A percentile compares a stretch with the other conserved stretches of the same genome.
These are phyloP conservation scores for Mythimna vitellina DNA, from an alignment of 2,888 invertebrate genomes.

Conservation along the genomic window DNA sequence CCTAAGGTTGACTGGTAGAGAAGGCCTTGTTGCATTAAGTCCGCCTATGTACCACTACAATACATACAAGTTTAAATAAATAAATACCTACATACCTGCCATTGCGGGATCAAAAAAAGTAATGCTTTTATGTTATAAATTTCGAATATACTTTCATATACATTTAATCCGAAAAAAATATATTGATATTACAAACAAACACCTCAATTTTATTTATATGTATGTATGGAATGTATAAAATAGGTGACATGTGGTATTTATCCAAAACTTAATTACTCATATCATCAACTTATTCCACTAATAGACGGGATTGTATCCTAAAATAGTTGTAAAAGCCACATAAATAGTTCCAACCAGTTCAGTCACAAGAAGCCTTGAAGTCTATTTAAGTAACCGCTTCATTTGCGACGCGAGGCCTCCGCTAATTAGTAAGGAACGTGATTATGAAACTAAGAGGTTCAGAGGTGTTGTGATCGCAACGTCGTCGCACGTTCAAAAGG, in stretches of 20 bases:
- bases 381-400: conserved; percentile 45
- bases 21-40: no score
- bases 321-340: conserved; percentile 19
- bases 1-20: no score
- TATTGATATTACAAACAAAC: no score
- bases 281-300: conserved; percentile 4
- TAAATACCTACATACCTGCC: no score
- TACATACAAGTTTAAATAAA: no score
- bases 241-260: neutral
- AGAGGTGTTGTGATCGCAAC: conserved; percentile 23
- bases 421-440: conserved; percentile 64
- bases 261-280: neutral
- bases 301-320: neutral
- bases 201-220: no score
- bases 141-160: no score
- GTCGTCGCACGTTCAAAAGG: conserved; percentile 4
- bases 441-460: conserved; percentile 61
- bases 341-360: conserved; percentile 18
- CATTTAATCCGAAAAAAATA: no score
- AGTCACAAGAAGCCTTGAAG: conserved; percentile 22
- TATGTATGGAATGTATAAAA: neutral
- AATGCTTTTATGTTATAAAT: no score
- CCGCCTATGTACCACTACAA: no score
- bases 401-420: conserved; percentile 49
- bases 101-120: no score